These are phyloP conservation scores for Eurytoma californica DNA, from an alignment of 2,888 invertebrate species.

Conservation along the genomic window DNA sequence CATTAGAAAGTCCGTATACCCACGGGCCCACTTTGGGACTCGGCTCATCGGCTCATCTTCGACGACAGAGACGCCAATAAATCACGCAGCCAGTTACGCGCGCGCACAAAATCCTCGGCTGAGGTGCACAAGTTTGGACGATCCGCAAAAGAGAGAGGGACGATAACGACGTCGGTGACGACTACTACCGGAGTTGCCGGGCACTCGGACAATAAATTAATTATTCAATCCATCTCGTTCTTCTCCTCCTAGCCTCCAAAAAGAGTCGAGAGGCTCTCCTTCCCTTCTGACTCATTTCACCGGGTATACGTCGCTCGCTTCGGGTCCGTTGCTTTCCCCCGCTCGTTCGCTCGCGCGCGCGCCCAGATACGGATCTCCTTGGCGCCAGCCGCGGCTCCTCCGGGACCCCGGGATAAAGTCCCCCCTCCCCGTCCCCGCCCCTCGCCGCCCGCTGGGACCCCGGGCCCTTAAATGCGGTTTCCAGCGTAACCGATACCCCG, in stretches of 20 bases:
- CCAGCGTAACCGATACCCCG: slow-evolving; percentile 74
- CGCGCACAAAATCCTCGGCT: not conserved
- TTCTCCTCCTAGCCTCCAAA: not conserved
- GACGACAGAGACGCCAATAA: not conserved
- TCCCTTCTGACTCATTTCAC: slow-evolving; percentile 42
- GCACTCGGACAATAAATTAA: slow-evolving; percentile 52
- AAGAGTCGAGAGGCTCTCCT: not conserved
- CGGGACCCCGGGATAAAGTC: slow-evolving; percentile 56
- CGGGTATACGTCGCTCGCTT: not conserved
- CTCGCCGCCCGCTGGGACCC: slow-evolving; percentile 44
- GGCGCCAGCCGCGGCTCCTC: slow-evolving; percentile 70
- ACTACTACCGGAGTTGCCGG: slow-evolving; percentile 7
- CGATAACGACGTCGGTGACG: too few species aligned
- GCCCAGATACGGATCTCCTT: slow-evolving; percentile 73
- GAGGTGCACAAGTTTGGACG: not conserved
- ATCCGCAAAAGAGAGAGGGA: not conserved
- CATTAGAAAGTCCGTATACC: too few species aligned
- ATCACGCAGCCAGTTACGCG: slow-evolving; percentile 2
- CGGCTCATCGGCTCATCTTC: too few species aligned
- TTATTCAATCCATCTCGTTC: slow-evolving; percentile 48
- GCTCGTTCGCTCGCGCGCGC: slow-evolving; percentile 61
- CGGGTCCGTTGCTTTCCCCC: not conserved
- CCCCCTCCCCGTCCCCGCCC: slow-evolving; percentile 27
- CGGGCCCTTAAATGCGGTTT: slow-evolving; percentile 71
- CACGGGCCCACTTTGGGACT: too few species aligned